A percentile compares a stretch with the other conserved stretches of the same genome.
Evolutionary conservation across 2,888 invertebrate species (phyloP).

Genomic region (Cephus pulcher): DNA sequence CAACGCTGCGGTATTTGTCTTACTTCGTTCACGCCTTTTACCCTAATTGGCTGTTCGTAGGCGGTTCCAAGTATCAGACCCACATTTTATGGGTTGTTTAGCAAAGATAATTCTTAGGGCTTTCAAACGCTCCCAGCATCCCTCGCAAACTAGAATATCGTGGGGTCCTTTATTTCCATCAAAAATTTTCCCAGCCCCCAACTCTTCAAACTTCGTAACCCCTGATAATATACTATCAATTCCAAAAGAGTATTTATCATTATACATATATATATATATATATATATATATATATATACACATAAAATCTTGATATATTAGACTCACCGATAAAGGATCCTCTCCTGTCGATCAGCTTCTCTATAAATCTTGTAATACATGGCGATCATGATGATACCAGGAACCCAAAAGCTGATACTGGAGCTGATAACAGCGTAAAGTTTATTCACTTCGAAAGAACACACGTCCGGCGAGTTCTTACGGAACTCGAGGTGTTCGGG

Average conservation of each 20-base stretch:
- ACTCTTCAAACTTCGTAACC: neutral
- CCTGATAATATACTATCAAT: neutral
- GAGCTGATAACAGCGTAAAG: constrained; percentile 90
- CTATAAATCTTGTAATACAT: constrained; percentile 92
- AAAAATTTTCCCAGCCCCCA: neutral
- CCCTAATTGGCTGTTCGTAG: constrained; percentile 27
- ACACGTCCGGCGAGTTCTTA: constrained; percentile 65
- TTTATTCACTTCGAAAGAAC: constrained; percentile 87
- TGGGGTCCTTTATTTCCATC: neutral
- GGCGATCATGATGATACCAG: constrained; percentile 91
- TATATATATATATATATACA: no score
- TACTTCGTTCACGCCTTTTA: constrained; percentile 25
- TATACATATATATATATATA: no score
- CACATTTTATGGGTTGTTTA: neutral
- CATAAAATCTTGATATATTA: neutral
- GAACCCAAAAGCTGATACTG: constrained; percentile 93
- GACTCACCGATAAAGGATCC: constrained; percentile 84
- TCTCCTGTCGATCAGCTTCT: constrained; percentile 86
- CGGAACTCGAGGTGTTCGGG: constrained; percentile 74
- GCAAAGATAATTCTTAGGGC: neutral
- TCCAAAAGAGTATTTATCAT: neutral
- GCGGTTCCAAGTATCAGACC: neutral
- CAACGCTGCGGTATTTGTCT: neutral
- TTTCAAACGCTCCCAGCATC: neutral
- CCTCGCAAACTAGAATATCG: neutral